These are phyloP conservation scores for Melanotaenia boesemani DNA, from an alignment of 2,797 vertebrate species.

Conservation along the genomic window DNA sequence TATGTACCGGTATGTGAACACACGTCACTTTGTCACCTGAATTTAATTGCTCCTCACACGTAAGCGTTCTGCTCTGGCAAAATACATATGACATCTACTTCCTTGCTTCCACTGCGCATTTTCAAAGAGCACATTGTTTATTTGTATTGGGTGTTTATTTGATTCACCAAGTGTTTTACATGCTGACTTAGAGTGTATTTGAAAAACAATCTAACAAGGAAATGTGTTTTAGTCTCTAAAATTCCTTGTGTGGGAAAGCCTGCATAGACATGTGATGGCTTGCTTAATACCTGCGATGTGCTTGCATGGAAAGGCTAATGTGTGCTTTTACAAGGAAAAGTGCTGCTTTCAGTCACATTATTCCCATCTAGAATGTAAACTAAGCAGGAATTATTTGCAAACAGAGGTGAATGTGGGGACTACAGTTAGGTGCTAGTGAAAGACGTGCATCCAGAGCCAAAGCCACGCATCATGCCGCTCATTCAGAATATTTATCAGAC, in stretches of 20 bases:
- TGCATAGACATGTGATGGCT: neutral
- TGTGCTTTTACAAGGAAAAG: constrained; percentile 18
- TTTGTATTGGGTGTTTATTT: neutral
- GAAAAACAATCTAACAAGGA: constrained; percentile 54
- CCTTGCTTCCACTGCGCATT: neutral
- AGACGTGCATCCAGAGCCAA: neutral
- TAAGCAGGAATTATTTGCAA: neutral
- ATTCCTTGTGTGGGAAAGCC: constrained; percentile 33
- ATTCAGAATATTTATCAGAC: neutral
- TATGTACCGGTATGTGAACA: neutral
- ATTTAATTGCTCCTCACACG: neutral
- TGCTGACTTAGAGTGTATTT: neutral
- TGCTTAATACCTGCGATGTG: neutral
- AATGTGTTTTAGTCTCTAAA: constrained; percentile 26
- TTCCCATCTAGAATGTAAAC: constrained; percentile 45
- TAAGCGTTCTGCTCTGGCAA: neutral
- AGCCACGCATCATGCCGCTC: too few relatives aligned
- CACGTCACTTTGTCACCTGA: neutral
- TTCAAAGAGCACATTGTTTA: neutral
- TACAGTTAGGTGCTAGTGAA: neutral
- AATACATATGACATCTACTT: neutral
- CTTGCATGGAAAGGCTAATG: constrained; percentile 15
- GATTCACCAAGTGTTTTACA: constrained; percentile 10
- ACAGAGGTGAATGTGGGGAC: neutral
- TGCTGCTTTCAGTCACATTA: constrained; percentile 11